These are phyloP conservation scores for Hylaea fasciaria DNA, from an alignment of 2,888 invertebrate genomes.

Conservation along the genomic window DNA sequence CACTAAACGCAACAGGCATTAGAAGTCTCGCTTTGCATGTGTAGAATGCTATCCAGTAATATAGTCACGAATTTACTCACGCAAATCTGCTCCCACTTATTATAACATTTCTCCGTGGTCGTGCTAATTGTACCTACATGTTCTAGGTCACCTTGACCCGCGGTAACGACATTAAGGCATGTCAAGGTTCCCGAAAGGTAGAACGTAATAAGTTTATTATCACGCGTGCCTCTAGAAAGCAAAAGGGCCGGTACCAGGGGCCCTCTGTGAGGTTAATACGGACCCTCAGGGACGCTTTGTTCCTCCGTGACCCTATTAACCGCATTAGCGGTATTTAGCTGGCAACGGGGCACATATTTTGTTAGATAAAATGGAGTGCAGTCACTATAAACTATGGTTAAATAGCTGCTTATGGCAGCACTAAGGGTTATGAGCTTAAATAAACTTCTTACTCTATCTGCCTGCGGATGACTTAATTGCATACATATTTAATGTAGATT, in stretches of 20 bases:
- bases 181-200: constrained; percentile 32
- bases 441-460: constrained; percentile 3
- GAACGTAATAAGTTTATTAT: constrained; percentile 36
- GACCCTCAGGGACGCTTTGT: constrained; percentile 43
- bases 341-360: constrained; percentile 38
- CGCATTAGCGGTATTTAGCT: constrained; percentile 43
- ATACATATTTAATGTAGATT: too few species aligned
- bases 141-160: constrained; percentile 26
- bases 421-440: background rate
- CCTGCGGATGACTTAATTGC: background rate
- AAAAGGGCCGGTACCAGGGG: constrained; percentile 34
- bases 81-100: too few species aligned
- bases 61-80: too few species aligned
- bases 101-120: too few species aligned
- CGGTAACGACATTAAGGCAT: constrained; percentile 27
- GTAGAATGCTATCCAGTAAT: too few species aligned
- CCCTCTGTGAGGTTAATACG: constrained; percentile 28
- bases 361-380: constrained; percentile 49
- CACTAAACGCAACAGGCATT: too few species aligned
- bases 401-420: constrained; percentile 2
- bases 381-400: constrained; percentile 26
- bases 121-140: background rate
- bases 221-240: constrained; percentile 24
- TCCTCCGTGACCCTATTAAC: constrained; percentile 44
- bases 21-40: too few species aligned